phyloP scores from a whole-genome alignment of 2,888 invertebrate genomes.

The Allophyes oxyacanthae region DNA sequence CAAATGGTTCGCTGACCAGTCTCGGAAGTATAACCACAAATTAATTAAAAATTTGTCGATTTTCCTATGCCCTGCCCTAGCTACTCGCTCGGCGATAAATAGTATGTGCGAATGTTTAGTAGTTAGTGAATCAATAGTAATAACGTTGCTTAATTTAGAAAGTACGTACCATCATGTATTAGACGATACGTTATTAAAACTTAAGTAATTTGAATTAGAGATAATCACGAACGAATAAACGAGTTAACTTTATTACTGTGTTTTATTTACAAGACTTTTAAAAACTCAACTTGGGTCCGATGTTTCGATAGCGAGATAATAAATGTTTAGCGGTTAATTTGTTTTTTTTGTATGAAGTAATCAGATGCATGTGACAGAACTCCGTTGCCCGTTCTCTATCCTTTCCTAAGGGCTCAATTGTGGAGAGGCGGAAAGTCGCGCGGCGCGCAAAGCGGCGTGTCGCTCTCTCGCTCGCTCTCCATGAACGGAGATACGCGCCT shows the following conservation, averaged over 20 bases:
- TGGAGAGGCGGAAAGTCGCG: no score
- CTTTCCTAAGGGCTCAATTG: no score
- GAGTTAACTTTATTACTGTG: constrained; percentile 54
- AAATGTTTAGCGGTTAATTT: no score
- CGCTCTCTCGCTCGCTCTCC: no score
- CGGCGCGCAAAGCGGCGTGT: no score
- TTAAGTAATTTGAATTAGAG: constrained; percentile 62
- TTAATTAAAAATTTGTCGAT: constrained; percentile 5
- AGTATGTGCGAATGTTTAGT: constrained; percentile 47
- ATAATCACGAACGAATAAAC: constrained; percentile 70
- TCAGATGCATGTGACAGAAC: no score
- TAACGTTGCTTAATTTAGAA: constrained; percentile 54
- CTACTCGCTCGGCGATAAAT: constrained; percentile 40
- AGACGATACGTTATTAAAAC: constrained; percentile 70
- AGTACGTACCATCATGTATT: constrained; percentile 69
- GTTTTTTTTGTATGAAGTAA: no score
- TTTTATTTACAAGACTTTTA: constrained; percentile 51
- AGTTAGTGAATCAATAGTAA: constrained; percentile 56
- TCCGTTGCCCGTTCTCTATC: no score
- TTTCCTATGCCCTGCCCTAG: constrained; percentile 13
- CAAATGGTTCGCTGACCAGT: no score
- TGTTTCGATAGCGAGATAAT: no score
- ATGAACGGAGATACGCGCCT: no score
- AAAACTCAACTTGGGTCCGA: no score
- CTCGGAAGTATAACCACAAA: background rate